Evolutionary conservation across 2,113 vertebrate species (phyloP).

Genomic region (Aphelocoma coerulescens): DNA sequence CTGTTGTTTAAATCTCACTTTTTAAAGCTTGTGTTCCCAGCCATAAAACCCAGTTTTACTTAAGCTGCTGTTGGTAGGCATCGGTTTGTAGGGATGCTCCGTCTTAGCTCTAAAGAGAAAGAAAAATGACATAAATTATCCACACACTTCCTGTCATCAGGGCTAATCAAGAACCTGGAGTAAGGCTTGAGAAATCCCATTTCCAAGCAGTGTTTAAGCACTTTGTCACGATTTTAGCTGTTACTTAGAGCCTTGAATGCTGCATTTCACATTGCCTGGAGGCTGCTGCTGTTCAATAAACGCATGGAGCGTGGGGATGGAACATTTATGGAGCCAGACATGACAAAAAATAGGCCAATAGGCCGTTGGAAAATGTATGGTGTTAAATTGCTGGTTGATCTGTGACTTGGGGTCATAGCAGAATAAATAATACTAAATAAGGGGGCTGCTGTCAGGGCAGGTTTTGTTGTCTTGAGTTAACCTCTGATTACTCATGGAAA

Average conservation of each 20-base stretch:
- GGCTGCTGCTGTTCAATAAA: background rate
- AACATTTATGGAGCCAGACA: background rate
- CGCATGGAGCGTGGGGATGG: background rate
- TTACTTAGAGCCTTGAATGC: background rate
- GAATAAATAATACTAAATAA: background rate
- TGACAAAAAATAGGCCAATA: background rate
- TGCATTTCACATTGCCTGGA: background rate
- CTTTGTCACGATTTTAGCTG: background rate
- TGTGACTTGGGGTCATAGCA: background rate
- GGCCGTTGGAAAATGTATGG: background rate
- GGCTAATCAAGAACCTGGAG: background rate
- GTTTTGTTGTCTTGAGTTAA: background rate
- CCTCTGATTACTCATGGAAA: background rate
- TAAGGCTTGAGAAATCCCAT: background rate
- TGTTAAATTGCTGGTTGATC: background rate
- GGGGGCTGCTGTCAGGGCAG: background rate
- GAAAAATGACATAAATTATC: background rate
- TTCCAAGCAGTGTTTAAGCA: background rate
- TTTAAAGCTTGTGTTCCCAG: background rate
- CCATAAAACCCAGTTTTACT: background rate
- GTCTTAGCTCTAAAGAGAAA: background rate
- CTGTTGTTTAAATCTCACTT: background rate
- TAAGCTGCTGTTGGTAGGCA: background rate
- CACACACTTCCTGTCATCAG: background rate
- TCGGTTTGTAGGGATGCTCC: background rate